Percentiles rank a stretch among this genome's conserved stretches.
Conservation (phyloP, 2,888 invertebrate genomes). For the Caenorhabditis zanzibari region DNA sequence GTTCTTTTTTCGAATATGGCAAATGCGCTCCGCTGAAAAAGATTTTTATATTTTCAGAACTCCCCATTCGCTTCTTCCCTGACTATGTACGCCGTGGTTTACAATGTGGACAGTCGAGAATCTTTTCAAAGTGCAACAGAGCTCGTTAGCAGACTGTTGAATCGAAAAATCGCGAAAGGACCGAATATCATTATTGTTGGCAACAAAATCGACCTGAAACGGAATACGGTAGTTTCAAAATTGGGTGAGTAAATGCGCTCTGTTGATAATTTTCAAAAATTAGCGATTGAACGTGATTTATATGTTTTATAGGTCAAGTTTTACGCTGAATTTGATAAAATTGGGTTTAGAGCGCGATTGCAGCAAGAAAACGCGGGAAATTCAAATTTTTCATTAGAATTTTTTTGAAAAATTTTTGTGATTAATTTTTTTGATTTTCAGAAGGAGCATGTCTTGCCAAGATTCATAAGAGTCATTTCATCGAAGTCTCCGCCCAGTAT, state of each 20-base stretch:
- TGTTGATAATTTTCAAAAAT: too few species aligned
- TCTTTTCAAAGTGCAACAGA: constrained; percentile 77
- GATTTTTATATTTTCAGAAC: constrained; percentile 38
- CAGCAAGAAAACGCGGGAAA: not conserved
- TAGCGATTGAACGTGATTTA: not conserved
- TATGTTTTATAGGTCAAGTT: not conserved
- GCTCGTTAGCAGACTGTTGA: constrained; percentile 68
- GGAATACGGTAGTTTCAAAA: constrained; percentile 78
- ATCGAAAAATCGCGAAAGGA: constrained; percentile 44
- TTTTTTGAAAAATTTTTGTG: not conserved
- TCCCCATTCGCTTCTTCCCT: constrained; percentile 67
- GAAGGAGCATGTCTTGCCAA: constrained; percentile 81
- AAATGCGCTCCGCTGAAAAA: too few species aligned
- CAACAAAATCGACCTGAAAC: constrained; percentile 82
- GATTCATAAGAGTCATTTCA: constrained; percentile 80
- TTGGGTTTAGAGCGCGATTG: not conserved
- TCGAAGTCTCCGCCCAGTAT: constrained; percentile 78
- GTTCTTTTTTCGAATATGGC: too few species aligned
- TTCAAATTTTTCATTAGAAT: not conserved
- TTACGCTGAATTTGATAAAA: not conserved
- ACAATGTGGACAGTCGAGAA: constrained; percentile 79
- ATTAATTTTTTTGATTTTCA: constrained; percentile 63
- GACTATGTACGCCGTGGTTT: constrained; percentile 77
- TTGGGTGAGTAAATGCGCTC: constrained; percentile 65
- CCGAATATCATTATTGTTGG: constrained; percentile 75